Base-by-base conservation (phyloP, 2,113 vertebrate genomes). In the Thinocorus orbignyianus region DNA sequence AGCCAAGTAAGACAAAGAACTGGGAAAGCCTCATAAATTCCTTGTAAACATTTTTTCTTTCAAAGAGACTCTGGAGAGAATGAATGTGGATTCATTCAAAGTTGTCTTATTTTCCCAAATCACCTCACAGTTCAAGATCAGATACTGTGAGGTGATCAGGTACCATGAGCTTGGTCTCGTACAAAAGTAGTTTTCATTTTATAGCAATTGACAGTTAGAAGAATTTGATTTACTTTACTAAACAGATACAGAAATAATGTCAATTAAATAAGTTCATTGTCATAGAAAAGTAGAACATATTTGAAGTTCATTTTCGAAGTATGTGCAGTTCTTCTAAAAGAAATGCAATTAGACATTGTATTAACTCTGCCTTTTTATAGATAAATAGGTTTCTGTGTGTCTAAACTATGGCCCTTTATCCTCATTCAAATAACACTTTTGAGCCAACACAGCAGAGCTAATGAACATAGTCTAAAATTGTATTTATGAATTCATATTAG, bases 211-310 rank as follows among this genome's bases (percentile, higher is more conserved):
- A 55, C 71, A 90, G 41, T 23, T 30, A 88, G 69, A 88, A 83
- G 54, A 65, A 65, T 88, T 88, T 88, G n/a, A 77, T 92, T 90
- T 92, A 77, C 13, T 82, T 90, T 88, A 57, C 41, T 86, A 90
- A 69, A 44, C 61, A 86, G 55, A 23, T 16, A n/a, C 35, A 90
- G 70, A 78, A 90, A 39, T 37, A 72, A 72, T 2, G 4, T 76
- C 66, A 82, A n/a, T 33, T 52, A 81, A 94, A 30, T 57, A 65
- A 82, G 79, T 93, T 55, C 1, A 2, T 11, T 82, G 52, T 64
- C 57, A 70, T 26, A 69, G 55, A 58, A 84, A 91, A 84, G 17
- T 3, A 78, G 82, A 77, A 86, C 8, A 44, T 48, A 42, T 83
- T 70, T 89, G 61, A 85, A 88, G 64, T 68, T 82, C 4, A 31